phyloP scores from a whole-genome alignment of 2,888 invertebrate genomes.

The Tryphoninae sp. region DNA sequence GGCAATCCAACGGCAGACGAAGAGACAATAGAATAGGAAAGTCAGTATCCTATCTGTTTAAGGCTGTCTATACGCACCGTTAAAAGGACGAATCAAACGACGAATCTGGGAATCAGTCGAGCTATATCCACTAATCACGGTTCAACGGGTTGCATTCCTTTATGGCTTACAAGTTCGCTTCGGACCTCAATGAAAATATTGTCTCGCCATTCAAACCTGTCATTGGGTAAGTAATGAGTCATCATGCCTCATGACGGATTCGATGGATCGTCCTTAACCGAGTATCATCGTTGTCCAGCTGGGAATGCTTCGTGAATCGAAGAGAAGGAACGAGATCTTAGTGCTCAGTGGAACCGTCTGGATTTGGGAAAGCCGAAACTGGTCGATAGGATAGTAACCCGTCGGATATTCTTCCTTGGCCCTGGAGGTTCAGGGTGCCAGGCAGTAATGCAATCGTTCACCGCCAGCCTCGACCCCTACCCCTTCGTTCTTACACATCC shows the following conservation, averaged over 20 bases:
- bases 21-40: conserved; percentile 28
- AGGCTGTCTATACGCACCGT: conserved; percentile 6
- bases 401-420: neutral
- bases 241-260: too few relatives aligned
- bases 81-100: neutral
- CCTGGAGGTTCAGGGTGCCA: neutral
- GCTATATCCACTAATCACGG: too few relatives aligned
- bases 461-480: neutral
- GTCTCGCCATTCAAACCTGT: too few relatives aligned
- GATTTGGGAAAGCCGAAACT: neutral
- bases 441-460: conserved; percentile 27
- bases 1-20: neutral
- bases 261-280: too few relatives aligned
- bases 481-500: conserved; percentile 8
- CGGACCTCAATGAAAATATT: too few relatives aligned
- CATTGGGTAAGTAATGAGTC: too few relatives aligned
- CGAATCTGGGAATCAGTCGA: too few relatives aligned
- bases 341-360: neutral
- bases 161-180: too few relatives aligned
- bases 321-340: too few relatives aligned
- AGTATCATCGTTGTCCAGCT: too few relatives aligned
- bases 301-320: too few relatives aligned
- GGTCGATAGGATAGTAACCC: conserved; percentile 1
- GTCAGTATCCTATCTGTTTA: conserved; percentile 41
- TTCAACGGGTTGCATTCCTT: too few relatives aligned